Base-by-base conservation (phyloP, 1,140 invertebrate species). In the Batillaria attramentaria region DNA sequence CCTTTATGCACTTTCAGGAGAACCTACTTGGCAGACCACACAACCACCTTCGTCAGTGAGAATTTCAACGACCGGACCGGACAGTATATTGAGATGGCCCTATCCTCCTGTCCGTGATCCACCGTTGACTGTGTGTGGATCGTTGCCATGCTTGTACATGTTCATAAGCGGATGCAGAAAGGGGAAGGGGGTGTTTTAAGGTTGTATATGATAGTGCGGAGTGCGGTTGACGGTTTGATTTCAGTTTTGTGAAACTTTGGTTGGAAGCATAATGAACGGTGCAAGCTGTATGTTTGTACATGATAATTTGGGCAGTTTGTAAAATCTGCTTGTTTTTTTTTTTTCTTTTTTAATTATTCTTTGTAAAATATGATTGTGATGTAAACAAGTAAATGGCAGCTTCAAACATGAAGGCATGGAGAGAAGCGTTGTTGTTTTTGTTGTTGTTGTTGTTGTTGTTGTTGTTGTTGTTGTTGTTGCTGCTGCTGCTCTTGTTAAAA, bases 21-120 rank as follows among this genome's bases (percentile, higher is more conserved):
- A n/a, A 74, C 57, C 20, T 65, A 75, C n/a, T 16, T 75, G 73
- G 33, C 62, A 37, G 73, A 75, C 37, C 35, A 65, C 4, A 75
- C 73, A 18, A 62, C 73, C 1, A 18, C 54, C 35, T 75, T 75
- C 54, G 54, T 75, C 33, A 75, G 73, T 31, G 13, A 50, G 3
- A 62, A 20, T 28, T 60, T 37, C 37, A n/a, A 10, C 18, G 31
- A 62, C 37, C 54, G 35, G 33, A 31, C 35, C 24, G 35, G 31
- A 6, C 31, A 57, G 6, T 60, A 31, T 20, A 70, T 70, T 20
- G 24, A 37, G n/a, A 43, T 70, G 18, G 68, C 68, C 37, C n/a
- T 65, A 35, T 35, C 33, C 31, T 4, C 41, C 18, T 70, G 68
- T 8, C 39, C 8, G 18, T n/a, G n/a, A n/a, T n/a, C n/a, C n/a